phyloP scores from a whole-genome alignment of 1,140 invertebrate species.

The Camponotus floridanus region DNA sequence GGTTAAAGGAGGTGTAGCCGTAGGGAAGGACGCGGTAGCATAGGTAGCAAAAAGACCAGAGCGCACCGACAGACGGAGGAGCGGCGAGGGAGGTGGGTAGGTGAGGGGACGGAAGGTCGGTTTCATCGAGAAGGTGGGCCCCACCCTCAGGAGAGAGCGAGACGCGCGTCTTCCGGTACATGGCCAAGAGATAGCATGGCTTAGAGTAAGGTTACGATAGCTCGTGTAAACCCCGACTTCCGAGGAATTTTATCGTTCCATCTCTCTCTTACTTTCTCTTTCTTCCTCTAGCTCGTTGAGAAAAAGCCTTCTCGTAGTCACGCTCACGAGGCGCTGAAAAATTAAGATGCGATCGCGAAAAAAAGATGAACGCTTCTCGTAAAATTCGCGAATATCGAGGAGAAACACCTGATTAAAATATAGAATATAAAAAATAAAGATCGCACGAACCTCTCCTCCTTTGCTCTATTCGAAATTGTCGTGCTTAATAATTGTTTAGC shows the following conservation, averaged over 20 bases:
- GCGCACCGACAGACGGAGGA: not conserved
- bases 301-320: slow-evolving; percentile 30
- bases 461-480: not conserved
- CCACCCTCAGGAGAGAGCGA: slow-evolving; percentile 1
- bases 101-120: slow-evolving; percentile 37
- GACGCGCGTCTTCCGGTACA: slow-evolving; percentile 39
- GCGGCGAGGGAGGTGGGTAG: not conserved
- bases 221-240: slow-evolving; percentile 16
- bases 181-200: slow-evolving; percentile 49
- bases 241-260: slow-evolving; percentile 40
- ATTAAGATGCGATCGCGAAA: slow-evolving; percentile 16
- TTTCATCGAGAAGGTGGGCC: slow-evolving; percentile 35
- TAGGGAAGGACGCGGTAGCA: slow-evolving; percentile 32
- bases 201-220: slow-evolving; percentile 45
- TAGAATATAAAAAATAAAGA: slow-evolving; percentile 18
- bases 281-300: too few relatives aligned
- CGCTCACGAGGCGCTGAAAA: slow-evolving; percentile 19
- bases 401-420: not conserved
- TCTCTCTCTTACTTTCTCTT: not conserved
- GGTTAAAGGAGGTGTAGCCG: slow-evolving; percentile 53
- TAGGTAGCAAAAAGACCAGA: slow-evolving; percentile 52
- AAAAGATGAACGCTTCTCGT: not conserved
- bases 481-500: too few relatives aligned
- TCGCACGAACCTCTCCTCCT: not conserved
- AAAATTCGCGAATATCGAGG: not conserved